Evolutionary conservation across 2,888 invertebrate genomes (phyloP).

Genomic region (Eutolmus rufibarbis): DNA sequence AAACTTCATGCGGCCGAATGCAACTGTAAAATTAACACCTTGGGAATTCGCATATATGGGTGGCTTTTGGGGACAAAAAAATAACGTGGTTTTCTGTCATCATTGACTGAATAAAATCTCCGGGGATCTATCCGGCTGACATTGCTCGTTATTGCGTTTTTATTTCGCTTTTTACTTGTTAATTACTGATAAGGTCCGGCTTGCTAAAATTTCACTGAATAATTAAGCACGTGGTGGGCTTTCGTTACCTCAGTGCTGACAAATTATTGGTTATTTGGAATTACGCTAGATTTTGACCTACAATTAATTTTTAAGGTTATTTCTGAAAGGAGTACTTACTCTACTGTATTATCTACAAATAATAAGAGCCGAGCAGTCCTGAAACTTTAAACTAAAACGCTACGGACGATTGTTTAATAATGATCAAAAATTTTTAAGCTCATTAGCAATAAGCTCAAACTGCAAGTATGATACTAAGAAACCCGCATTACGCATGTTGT

Average conservation of each 20-base stretch:
- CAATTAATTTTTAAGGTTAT: not conserved
- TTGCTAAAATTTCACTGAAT: not conserved
- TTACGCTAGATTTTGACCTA: not conserved
- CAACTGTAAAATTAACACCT: slow-evolving; percentile 31
- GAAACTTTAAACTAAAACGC: no score
- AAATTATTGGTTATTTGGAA: not conserved
- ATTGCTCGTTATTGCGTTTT: not conserved
- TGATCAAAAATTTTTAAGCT: no score
- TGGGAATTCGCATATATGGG: slow-evolving; percentile 10
- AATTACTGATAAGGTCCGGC: not conserved
- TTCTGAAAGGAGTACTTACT: no score
- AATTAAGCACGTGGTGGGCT: not conserved
- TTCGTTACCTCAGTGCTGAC: not conserved
- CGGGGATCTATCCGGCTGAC: not conserved
- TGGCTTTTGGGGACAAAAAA: not conserved
- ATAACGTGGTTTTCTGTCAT: slow-evolving; percentile 18
- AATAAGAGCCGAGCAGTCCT: no score
- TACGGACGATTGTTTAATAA: no score
- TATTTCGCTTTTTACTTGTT: not conserved
- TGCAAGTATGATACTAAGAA: no score
- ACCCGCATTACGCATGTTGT: no score
- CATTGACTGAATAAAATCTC: slow-evolving; percentile 20
- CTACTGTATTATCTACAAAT: no score
- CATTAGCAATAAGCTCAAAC: no score
- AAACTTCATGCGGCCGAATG: slow-evolving; percentile 30